phyloP scores from a whole-genome alignment of 2,113 vertebrate species.

The Zingel zingel region DNA sequence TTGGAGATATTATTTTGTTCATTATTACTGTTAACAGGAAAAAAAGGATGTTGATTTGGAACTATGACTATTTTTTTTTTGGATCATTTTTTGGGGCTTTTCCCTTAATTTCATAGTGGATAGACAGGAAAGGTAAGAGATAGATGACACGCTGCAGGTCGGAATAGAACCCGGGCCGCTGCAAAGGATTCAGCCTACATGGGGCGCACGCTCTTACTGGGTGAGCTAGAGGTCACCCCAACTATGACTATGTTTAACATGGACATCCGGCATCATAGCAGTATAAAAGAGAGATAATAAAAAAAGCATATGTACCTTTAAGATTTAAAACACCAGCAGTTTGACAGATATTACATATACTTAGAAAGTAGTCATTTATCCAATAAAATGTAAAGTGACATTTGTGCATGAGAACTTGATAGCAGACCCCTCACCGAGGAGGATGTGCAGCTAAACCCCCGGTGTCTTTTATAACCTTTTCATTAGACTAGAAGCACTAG shows the following conservation, averaged over 20 bases:
- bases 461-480: slow-evolving; percentile 52
- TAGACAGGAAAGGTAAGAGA: no score
- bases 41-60: background rate
- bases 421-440: background rate
- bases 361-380: background rate
- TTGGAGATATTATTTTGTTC: background rate
- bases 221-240: no score
- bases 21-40: background rate
- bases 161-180: no score
- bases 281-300: background rate
- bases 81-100: no score
- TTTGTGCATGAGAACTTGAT: slow-evolving; percentile 16
- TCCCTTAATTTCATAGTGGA: no score
- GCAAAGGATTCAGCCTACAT: no score
- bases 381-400: slow-evolving; percentile 25
- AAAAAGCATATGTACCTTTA: background rate
- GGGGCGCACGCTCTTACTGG: no score
- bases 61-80: no score
- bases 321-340: background rate
- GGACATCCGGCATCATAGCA: background rate
- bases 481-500: slow-evolving; percentile 45
- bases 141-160: no score
- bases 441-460: background rate
- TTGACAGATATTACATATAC: background rate
- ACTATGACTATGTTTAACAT: no score